Evolutionary conservation across 2,797 vertebrate genomes (phyloP).

Genomic region (Rhinatrema bivittatum): DNA sequence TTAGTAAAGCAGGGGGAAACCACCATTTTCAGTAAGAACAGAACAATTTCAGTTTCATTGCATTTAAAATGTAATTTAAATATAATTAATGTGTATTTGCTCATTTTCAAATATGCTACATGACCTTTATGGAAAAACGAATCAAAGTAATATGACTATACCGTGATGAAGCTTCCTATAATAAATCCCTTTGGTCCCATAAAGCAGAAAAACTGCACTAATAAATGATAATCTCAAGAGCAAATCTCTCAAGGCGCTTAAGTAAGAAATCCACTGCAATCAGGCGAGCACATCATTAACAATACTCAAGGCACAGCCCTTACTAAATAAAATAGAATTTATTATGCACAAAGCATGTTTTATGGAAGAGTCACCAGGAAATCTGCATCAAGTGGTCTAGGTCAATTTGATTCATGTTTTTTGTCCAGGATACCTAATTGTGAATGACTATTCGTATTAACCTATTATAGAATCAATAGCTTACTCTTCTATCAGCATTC

Average conservation of each 20-base stretch:
- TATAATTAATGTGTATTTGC: constrained; percentile 2
- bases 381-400: constrained; percentile 4
- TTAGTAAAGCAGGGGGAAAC: constrained; percentile 24
- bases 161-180: constrained; percentile 10
- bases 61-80: constrained; percentile 10
- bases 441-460: constrained; percentile 23
- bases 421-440: constrained; percentile 18
- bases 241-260: constrained; percentile 1
- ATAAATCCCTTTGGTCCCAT: constrained; percentile 26
- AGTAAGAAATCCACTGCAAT: constrained; percentile 20
- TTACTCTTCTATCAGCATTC: not conserved
- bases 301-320: not conserved
- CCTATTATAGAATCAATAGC: not conserved
- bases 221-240: constrained; percentile 20
- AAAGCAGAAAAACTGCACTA: constrained; percentile 23
- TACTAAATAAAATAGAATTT: constrained; percentile 20
- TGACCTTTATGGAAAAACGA: constrained; percentile 21
- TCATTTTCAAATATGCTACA: constrained; percentile 26
- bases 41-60: constrained; percentile 14
- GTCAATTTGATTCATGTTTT: constrained; percentile 22
- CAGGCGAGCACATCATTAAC: constrained; percentile 12
- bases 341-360: constrained; percentile 17
- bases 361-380: constrained; percentile 15
- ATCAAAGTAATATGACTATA: constrained; percentile 23
- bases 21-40: constrained; percentile 34